Percentiles rank a stretch among this genome's conserved stretches.
These are phyloP conservation scores for Cloeon dipterum DNA, from an alignment of 2,888 invertebrate species.

Conservation along the genomic window DNA sequence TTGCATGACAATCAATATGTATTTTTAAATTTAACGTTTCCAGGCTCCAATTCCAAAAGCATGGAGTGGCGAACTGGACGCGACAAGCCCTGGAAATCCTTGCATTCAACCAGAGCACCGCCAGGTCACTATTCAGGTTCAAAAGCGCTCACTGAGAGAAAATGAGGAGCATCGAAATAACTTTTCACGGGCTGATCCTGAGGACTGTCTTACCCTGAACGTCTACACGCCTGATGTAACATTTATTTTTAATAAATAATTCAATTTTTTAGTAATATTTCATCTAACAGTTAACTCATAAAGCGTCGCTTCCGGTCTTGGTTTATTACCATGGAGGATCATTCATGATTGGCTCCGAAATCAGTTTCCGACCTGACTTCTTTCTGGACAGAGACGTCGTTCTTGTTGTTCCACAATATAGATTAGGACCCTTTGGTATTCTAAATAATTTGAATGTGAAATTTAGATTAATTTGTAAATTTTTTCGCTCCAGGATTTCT, in stretches of 20 bases:
- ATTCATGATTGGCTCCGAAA: conserved; percentile 17
- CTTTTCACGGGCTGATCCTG: background rate
- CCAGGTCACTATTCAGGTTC: too few species aligned
- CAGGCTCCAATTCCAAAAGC: background rate
- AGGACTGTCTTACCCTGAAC: background rate
- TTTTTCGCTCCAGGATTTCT: conserved; percentile 26
- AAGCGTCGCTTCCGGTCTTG: conserved; percentile 17
- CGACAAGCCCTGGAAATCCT: background rate
- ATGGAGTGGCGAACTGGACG: background rate
- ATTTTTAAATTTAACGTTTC: too few species aligned
- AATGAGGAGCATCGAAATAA: too few species aligned
- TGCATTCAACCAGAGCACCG: background rate
- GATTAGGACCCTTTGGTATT: conserved; percentile 24
- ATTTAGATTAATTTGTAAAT: conserved; percentile 1
- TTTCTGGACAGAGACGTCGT: conserved; percentile 23
- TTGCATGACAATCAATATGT: too few species aligned
- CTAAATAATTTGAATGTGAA: too few species aligned
- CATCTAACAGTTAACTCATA: too few species aligned
- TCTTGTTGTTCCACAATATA: conserved; percentile 23
- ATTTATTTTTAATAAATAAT: too few species aligned
- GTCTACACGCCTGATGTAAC: background rate
- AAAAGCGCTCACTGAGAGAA: too few species aligned
- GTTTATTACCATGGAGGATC: conserved; percentile 22
- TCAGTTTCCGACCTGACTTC: conserved; percentile 17
- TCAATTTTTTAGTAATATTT: background rate